Base-by-base conservation (phyloP, 2,113 vertebrate genomes). In the Emydura subglobosa region DNA sequence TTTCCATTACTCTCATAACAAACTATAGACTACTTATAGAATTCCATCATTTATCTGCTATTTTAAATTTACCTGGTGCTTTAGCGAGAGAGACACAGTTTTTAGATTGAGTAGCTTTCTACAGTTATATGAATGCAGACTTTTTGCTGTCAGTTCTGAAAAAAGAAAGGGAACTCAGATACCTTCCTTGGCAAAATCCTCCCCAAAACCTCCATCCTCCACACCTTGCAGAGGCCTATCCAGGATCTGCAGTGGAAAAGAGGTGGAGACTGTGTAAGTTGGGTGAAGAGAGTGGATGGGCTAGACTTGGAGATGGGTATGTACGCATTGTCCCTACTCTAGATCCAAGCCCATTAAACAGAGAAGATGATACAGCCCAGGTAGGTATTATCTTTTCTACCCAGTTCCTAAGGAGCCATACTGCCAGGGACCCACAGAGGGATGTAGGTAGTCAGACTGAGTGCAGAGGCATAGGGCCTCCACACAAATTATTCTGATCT, bases 41-140 rank as follows among this genome's bases (percentile, higher is more conserved):
- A 90, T 97, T 91, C 91, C 78, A 90, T 88, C 91, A 86, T 96
- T 94, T 95, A 96, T 97, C 85, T 90, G n/a, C 74, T 79, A 51
- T 27, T 86, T 74, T 93, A 96, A 92, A 94, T 96, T 96, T 96
- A 72, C 72, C 49, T 83, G 53, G 51, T 50, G 44, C 42, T 97
- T 94, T 95, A 93, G 88, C 39, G 39, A 74, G 82, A 21, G 89
- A 91, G 34, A 86, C 47, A 51, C 84, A 86, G 86, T 91, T 57
- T 90, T 93, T 68, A 6, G 1, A 88, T 49, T 92, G 84, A 51
- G 44, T 44, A 95, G 88, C 86, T 68, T 87, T 68, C 34, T 16
- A n/a, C 65, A 68, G 34, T 17, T 68, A 34, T 68, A 31, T 68
- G 31, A 34, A n/a, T 68, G 16, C 61, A 68, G 61, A 68, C 19